phyloP scores from a whole-genome alignment of 2,797 vertebrate genomes.

The Aselliscus stoliczkanus region DNA sequence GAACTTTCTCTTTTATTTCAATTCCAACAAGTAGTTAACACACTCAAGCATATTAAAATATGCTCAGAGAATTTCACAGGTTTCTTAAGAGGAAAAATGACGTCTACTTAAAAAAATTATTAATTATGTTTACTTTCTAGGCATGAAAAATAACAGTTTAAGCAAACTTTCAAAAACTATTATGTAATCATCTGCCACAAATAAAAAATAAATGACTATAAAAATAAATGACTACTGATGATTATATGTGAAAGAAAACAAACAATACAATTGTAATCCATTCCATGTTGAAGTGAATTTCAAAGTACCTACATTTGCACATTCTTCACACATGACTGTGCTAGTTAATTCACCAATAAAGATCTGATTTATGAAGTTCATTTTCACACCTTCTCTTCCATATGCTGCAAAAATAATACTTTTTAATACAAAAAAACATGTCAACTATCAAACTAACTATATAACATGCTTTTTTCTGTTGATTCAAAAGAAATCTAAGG shows the following conservation, averaged over 20 bases:
- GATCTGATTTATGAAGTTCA: conserved; percentile 98
- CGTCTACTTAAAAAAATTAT: background rate
- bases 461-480: conserved; percentile 69
- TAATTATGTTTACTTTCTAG: background rate
- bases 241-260: conserved; percentile 68
- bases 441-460: conserved; percentile 69
- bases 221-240: conserved; percentile 28
- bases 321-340: conserved; percentile 99
- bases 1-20: background rate
- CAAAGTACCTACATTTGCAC: conserved; percentile 93
- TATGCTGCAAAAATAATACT: conserved; percentile 88
- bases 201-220: conserved; percentile 31
- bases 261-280: conserved; percentile 69
- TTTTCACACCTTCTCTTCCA: conserved; percentile 97
- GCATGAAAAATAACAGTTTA: background rate
- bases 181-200: background rate
- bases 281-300: conserved; percentile 74
- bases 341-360: conserved; percentile 99
- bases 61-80: background rate
- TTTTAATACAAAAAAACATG: conserved; percentile 80
- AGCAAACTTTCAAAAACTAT: background rate
- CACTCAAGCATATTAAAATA: background rate
- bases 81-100: conserved; percentile 10
- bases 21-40: background rate
- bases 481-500: conserved; percentile 53